Evolutionary conservation across 2,797 vertebrate genomes (phyloP), one percentile per base, ranked within the genome.

Genomic region (Ficedula albicollis): DNA sequence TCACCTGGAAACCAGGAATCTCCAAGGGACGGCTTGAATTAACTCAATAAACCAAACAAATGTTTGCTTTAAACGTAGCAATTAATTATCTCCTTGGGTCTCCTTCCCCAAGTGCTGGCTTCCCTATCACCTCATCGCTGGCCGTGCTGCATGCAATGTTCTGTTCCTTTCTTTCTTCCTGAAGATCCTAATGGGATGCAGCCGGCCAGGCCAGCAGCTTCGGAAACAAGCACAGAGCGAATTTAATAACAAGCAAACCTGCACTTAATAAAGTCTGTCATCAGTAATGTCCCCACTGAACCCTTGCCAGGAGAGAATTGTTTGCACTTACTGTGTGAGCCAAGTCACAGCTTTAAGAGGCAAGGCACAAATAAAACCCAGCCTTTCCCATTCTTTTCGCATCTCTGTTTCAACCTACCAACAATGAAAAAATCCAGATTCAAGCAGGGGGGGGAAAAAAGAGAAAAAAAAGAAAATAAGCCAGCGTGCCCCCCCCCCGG

Each of bases 211-310:
- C 92, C 93, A 93, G 95, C 94, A 94, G 90, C 95, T 94, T 92
- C 54, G 38, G 94, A 94, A 96, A 95, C 84, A 46, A 67, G 92
- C 93, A 63, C 20, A 87, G 89, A 89, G 92, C 3, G 38, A 95
- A 93, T 93, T 94, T 94, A 97, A 96, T 96, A 95, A 92, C 89
- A 59, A 76, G 90, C 84, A 93, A 96, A 96, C 90, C 95, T 96
- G 96, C 96, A 95, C 93, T 96, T 96, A 96, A 96, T 96, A 96
- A 97, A 96, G 88, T 89, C 93, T 97, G 96, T 96, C 95, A 97
- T 93, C 96, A 96, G 93, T 83, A 96, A 96, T 95, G 93, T 96
- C 95, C 92, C 93, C 62, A 41, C 89, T 94, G 95, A 96, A 94
- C 72, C 2, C 92, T 96, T 79, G 94, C 95, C 95, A 96, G 90